phyloP scores from a whole-genome alignment of 1,140 invertebrate species.

The Andricus grossulariae region DNA sequence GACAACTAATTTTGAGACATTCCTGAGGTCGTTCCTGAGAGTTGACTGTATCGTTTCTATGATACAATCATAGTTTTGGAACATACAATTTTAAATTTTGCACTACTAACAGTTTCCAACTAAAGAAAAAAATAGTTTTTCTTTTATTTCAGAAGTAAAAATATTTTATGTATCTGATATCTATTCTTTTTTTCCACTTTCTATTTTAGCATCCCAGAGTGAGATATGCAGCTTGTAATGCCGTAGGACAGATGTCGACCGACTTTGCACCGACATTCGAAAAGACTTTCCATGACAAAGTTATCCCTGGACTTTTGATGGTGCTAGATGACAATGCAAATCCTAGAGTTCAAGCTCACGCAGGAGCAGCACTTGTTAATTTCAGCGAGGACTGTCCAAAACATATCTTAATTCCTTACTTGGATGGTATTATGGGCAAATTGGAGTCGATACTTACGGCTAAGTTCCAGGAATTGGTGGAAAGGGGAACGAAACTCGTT shows the following conservation, averaged over 20 bases:
- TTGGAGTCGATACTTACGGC: slow-evolving; percentile 92
- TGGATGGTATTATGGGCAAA: slow-evolving; percentile 93
- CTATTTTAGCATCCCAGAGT: slow-evolving; percentile 88
- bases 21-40: slow-evolving; percentile 62
- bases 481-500: slow-evolving; percentile 96
- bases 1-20: slow-evolving; percentile 51
- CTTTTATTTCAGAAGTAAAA: slow-evolving; percentile 31
- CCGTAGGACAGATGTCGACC: slow-evolving; percentile 99
- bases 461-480: slow-evolving; percentile 96
- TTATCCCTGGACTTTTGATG: slow-evolving; percentile 92
- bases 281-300: slow-evolving; percentile 97
- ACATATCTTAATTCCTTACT: slow-evolving; percentile 91
- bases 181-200: slow-evolving; percentile 18
- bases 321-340: slow-evolving; percentile 94
- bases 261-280: slow-evolving; percentile 98
- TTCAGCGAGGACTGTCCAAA: slow-evolving; percentile 99
- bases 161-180: slow-evolving; percentile 43
- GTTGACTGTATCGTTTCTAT: slow-evolving; percentile 53
- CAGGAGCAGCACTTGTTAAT: slow-evolving; percentile 97
- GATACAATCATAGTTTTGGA: slow-evolving; percentile 62
- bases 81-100: slow-evolving; percentile 51
- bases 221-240: slow-evolving; percentile 98
- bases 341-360: slow-evolving; percentile 95
- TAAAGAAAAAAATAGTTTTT: neutral
- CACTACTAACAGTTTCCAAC: neutral